Evolutionary conservation across 2,888 invertebrate species (phyloP).

Genomic region (Camponotus fellah): DNA sequence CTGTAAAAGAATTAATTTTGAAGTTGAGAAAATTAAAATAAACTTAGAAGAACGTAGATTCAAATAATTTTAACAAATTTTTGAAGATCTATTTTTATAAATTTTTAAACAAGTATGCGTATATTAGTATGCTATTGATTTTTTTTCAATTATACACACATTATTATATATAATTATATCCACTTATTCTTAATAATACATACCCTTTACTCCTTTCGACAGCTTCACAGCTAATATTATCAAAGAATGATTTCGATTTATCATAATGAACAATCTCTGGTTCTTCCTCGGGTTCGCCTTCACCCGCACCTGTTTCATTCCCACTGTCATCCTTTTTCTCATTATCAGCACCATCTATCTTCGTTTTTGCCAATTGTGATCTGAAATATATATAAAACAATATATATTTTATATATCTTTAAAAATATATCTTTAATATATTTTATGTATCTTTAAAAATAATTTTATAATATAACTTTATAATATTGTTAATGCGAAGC

Average conservation of each 20-base stretch:
- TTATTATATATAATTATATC: background rate
- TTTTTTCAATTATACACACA: background rate
- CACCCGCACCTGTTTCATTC: constrained; percentile 95
- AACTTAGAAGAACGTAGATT: background rate
- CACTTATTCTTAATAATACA: constrained; percentile 66
- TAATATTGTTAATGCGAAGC: constrained; percentile 76
- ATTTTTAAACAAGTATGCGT: background rate
- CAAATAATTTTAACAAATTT: background rate
- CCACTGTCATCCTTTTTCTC: constrained; percentile 97
- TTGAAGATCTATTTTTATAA: background rate
- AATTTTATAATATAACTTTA: background rate
- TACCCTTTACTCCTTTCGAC: constrained; percentile 93
- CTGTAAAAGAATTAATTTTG: background rate
- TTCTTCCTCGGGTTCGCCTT: constrained; percentile 92
- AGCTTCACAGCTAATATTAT: constrained; percentile 99
- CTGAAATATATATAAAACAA: constrained; percentile 78
- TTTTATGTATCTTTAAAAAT: background rate
- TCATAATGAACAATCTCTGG: constrained; percentile 93
- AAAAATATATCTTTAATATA: background rate
- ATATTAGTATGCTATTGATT: background rate
- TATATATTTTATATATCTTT: background rate
- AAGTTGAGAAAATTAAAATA: constrained; percentile 3
- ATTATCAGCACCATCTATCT: constrained; percentile 88
- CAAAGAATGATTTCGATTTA: constrained; percentile 99
- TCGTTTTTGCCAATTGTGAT: constrained; percentile 94